A percentile compares a stretch with the other conserved stretches of the same genome.
phyloP scores from a whole-genome alignment of 1,140 invertebrate genomes.

The Akabosia matsudoensis region DNA sequence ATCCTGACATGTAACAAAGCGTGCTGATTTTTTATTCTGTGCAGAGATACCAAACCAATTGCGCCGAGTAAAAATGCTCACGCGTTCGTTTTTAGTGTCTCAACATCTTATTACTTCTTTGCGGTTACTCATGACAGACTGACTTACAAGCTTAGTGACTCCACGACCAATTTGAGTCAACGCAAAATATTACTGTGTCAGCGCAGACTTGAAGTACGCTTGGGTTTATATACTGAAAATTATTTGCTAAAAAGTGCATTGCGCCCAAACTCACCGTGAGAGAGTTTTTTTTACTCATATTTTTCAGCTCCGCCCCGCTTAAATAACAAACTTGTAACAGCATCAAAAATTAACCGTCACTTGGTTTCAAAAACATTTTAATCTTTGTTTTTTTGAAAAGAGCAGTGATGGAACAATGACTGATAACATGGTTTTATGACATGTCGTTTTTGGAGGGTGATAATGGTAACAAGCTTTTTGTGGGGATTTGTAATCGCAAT shows the following conservation, averaged over 20 bases:
- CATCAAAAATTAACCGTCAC: not conserved
- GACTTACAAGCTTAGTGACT: no score
- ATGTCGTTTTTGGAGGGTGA: not conserved
- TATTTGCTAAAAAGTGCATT: no score
- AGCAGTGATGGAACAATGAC: not conserved
- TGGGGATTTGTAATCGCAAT: no score
- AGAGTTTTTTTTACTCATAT: not conserved
- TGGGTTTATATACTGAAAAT: no score
- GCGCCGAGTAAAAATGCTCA: no score
- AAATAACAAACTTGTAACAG: not conserved
- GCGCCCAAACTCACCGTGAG: not conserved
- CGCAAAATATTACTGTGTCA: not conserved
- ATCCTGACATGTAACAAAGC: not conserved
- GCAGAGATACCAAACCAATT: not conserved
- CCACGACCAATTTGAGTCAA: no score
- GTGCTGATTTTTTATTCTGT: not conserved
- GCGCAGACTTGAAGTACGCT: not conserved
- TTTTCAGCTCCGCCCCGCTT: not conserved
- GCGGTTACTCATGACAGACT: no score
- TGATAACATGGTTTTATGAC: no score
- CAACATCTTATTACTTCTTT: no score
- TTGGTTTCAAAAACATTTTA: not conserved
- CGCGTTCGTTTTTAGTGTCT: not conserved
- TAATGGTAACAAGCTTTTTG: not conserved
- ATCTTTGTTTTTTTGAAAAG: not conserved